Percentiles rank a stretch among this genome's conserved stretches.
These are phyloP conservation scores for Brachionus rotundiformis DNA, from an alignment of 1,140 invertebrate genomes.

Conservation along the genomic window DNA sequence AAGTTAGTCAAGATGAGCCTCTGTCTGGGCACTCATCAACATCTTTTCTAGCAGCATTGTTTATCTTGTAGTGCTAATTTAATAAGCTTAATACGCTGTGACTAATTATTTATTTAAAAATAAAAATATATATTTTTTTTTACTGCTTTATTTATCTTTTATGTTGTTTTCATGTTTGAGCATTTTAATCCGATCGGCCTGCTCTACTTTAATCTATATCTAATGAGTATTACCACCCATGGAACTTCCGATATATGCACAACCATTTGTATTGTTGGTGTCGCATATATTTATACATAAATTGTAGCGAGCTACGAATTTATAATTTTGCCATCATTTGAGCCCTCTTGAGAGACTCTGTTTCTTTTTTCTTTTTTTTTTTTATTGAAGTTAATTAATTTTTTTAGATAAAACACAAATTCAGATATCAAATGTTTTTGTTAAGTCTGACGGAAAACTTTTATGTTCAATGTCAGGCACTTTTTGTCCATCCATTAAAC, in stretches of 20 bases:
- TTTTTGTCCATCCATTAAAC: not conserved
- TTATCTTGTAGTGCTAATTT: slow-evolving; percentile 5
- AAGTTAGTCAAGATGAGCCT: not conserved
- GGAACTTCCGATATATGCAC: not conserved
- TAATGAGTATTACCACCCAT: slow-evolving; percentile 3
- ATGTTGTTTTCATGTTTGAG: not conserved
- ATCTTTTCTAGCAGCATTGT: not conserved
- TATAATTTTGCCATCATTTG: not conserved
- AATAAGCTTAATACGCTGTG: slow-evolving; percentile 33
- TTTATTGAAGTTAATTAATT: slow-evolving; percentile 17
- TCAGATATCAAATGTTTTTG: not conserved
- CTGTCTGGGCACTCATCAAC: not conserved
- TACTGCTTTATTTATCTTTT: not conserved
- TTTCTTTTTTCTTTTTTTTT: not conserved
- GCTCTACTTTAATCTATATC: not conserved
- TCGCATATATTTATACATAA: not conserved
- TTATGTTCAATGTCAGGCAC: not conserved
- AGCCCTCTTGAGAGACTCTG: not conserved
- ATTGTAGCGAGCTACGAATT: not conserved
- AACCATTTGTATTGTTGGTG: not conserved
- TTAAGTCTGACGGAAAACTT: slow-evolving; percentile 3
- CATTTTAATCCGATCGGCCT: not conserved
- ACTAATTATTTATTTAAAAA: slow-evolving; percentile 40
- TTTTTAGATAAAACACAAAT: not conserved
- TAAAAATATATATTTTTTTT: too few species aligned